phyloP scores from a whole-genome alignment of 2,888 invertebrate genomes.

The Dexiosoma caninum region DNA sequence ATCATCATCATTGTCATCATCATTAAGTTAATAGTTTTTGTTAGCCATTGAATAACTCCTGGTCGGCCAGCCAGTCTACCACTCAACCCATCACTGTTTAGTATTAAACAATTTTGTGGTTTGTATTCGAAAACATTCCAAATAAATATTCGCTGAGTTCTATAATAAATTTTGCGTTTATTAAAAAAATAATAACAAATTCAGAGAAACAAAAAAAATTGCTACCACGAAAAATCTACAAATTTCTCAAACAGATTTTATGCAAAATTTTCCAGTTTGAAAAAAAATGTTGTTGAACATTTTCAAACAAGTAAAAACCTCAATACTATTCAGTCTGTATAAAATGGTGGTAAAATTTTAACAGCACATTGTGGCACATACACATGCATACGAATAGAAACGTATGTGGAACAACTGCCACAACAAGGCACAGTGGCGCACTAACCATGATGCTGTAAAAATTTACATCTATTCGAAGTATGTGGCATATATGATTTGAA shows the following conservation, averaged over 20 bases:
- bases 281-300: slow-evolving; percentile 28
- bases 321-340: slow-evolving; percentile 56
- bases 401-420: not conserved
- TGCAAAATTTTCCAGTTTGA: not conserved
- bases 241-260: slow-evolving; percentile 3
- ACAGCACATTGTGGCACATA: slow-evolving; percentile 54
- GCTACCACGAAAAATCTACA: not conserved
- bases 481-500: too few species aligned
- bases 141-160: not conserved
- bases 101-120: slow-evolving; percentile 39
- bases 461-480: too few species aligned
- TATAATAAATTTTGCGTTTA: slow-evolving; percentile 42
- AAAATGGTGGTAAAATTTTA: slow-evolving; percentile 50
- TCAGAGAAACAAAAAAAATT: not conserved
- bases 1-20: too few species aligned
- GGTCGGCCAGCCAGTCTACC: not conserved
- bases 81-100: slow-evolving; percentile 3
- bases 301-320: slow-evolving; percentile 39
- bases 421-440: slow-evolving; percentile 33
- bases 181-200: not conserved
- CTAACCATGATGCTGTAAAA: slow-evolving; percentile 34
- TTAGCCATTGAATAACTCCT: too few species aligned
- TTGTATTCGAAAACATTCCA: not conserved
- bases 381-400: too few species aligned
- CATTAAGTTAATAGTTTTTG: not conserved